These are phyloP conservation scores for Circus cinereus DNA, from an alignment of 2,797 vertebrate species.

Conservation along the genomic window DNA sequence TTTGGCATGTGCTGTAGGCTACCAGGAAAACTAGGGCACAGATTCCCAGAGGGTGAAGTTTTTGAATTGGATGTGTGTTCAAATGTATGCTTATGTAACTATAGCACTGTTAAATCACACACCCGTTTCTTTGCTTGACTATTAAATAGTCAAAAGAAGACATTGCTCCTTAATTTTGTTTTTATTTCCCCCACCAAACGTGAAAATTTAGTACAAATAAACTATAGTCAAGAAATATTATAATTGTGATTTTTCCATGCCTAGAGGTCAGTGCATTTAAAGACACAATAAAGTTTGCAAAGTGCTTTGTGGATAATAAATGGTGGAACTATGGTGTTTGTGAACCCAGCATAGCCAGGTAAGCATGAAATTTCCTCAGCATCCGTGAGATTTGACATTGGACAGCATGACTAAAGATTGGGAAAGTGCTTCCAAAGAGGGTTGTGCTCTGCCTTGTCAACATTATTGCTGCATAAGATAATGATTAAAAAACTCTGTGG, in stretches of 20 bases:
- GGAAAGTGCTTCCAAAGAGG: background rate
- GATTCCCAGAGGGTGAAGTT: slow-evolving; percentile 4
- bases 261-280: background rate
- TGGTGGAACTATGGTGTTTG: background rate
- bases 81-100: slow-evolving; percentile 16
- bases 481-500: background rate
- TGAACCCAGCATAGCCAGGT: background rate
- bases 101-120: background rate
- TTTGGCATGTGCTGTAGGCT: slow-evolving; percentile 29
- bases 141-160: background rate
- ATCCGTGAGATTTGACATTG: background rate
- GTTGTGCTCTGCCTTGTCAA: background rate
- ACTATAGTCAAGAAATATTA: background rate
- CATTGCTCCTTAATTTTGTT: background rate
- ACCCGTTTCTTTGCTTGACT: background rate
- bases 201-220: background rate
- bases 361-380: background rate
- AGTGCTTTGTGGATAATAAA: background rate
- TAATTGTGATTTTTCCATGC: background rate
- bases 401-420: background rate
- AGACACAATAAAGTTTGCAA: background rate
- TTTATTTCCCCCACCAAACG: background rate
- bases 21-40: slow-evolving; percentile 13
- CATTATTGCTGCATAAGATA: background rate
- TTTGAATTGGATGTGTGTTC: background rate